Evolutionary conservation across 2,113 vertebrate genomes (phyloP).

Genomic region (Proterorhinus semilunaris): DNA sequence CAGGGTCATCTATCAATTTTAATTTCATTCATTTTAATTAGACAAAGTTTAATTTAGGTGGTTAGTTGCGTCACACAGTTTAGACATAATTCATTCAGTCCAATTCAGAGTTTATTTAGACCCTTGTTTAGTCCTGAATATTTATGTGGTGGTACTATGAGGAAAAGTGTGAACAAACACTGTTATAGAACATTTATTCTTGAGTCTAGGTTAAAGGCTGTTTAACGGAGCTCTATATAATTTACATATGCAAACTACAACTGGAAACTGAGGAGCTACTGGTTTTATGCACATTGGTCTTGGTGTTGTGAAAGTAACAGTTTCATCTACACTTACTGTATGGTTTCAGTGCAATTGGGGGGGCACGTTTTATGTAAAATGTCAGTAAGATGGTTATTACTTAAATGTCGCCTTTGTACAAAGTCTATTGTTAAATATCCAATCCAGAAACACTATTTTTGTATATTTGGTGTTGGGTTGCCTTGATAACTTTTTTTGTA

Average conservation of each 20-base stretch:
- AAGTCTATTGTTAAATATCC: slow-evolving; percentile 21
- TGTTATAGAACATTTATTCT: not conserved
- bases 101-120: too few species aligned
- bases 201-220: not conserved
- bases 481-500: slow-evolving; percentile 9
- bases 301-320: slow-evolving; percentile 3
- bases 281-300: not conserved
- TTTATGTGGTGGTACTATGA: too few species aligned
- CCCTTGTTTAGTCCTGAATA: too few species aligned
- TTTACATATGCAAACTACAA: slow-evolving; percentile 37
- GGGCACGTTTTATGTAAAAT: slow-evolving; percentile 18
- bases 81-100: too few species aligned
- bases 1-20: too few species aligned
- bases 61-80: too few species aligned
- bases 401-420: not conserved
- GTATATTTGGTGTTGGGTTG: slow-evolving; percentile 41
- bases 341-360: slow-evolving; percentile 43
- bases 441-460: slow-evolving; percentile 49
- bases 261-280: not conserved
- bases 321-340: slow-evolving; percentile 14
- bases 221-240: slow-evolving; percentile 3
- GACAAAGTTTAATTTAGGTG: too few species aligned
- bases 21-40: too few species aligned
- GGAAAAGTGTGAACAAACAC: too few species aligned
- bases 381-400: slow-evolving; percentile 10